Evolutionary conservation across 2,113 vertebrate genomes (phyloP).

Genomic region (Rissa tridactyla): DNA sequence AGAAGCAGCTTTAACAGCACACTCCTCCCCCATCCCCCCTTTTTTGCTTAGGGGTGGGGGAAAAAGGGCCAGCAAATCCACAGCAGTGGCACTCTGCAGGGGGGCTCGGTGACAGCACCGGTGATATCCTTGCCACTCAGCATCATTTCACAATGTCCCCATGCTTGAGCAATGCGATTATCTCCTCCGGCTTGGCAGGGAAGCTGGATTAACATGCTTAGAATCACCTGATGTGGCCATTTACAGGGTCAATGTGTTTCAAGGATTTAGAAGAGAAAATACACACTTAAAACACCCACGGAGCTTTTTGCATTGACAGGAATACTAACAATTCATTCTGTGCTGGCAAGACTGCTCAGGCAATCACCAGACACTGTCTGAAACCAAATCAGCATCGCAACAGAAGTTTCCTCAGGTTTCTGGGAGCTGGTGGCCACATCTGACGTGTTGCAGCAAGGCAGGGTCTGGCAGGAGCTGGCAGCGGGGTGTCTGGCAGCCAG

Average conservation of each 20-base stretch:
- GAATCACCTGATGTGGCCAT: conserved; percentile 63
- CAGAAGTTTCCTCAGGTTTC: neutral
- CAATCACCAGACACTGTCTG: neutral
- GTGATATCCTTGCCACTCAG: neutral
- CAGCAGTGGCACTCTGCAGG: neutral
- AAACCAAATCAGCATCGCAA: neutral
- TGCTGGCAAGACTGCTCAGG: neutral
- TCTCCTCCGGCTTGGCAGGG: conserved; percentile 37
- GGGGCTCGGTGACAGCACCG: neutral
- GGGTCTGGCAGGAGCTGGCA: neutral
- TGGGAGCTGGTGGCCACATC: neutral
- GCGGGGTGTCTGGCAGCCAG: neutral
- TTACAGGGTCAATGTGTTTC: conserved; percentile 52
- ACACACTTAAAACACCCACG: neutral
- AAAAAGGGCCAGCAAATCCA: neutral
- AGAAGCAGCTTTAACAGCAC: neutral
- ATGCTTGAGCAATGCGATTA: conserved; percentile 46
- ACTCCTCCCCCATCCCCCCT: too few species aligned
- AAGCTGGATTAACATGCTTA: conserved; percentile 67
- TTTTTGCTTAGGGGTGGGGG: neutral
- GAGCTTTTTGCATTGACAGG: conserved; percentile 12
- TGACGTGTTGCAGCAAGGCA: neutral
- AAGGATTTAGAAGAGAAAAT: conserved; percentile 52
- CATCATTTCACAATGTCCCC: conserved; percentile 8
- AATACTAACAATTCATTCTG: conserved; percentile 5